Base-by-base conservation (phyloP, 2,113 vertebrate species). In the Ptilorrhoa leucosticta region DNA sequence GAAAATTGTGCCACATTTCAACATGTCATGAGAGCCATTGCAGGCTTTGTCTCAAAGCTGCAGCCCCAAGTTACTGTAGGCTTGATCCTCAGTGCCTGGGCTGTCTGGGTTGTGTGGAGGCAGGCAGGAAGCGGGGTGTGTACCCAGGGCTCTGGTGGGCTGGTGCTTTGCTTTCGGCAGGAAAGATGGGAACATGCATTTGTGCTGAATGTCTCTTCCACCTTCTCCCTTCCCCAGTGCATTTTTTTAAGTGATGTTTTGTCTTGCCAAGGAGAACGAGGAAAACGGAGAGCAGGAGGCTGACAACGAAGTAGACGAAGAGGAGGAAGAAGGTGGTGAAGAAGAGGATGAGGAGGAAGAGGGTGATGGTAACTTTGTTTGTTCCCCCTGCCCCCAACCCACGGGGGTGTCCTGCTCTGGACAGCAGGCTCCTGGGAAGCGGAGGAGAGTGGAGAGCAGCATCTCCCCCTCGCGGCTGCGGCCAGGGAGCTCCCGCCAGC, bases 211-310 rank as follows among this genome's bases (percentile, higher is more conserved):
- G 18, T 81, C 54, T 95, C 72, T 96, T 86, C 79, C 68, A 87
- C 88, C 90, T 92, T 86, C 58, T 94, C 76, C 96, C 68, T 93
- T 84, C 65, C 90, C 45, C 15, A 14, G 83, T 89, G 83, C 71
- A 17, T 90, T 81, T 83, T 96, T 96, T 95, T 96, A 95, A 95
- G 97, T 96, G 45, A 87, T 94, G 21, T 94, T 90, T 96, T 97
- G 95, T 98, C 72, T 97, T 95, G 94, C 90, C 70, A 90, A 97
- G 97, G 91, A 98, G 97, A 98, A 98, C 33, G 98, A 98, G 97
- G 98, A 98, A 96, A 98, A 98, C 0, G 98, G 98, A 50, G 98
- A 98, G 73, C 98, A 98, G 89, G 98, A 98, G 92, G 98, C 96
- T 3, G 98, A 98, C 86, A 98, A 98, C 2, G 98, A 98, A 94